Percentiles rank a stretch among this genome's conserved stretches.
phyloP scores from a whole-genome alignment of 2,113 vertebrate species.

The Pelmatolapia mariae region DNA sequence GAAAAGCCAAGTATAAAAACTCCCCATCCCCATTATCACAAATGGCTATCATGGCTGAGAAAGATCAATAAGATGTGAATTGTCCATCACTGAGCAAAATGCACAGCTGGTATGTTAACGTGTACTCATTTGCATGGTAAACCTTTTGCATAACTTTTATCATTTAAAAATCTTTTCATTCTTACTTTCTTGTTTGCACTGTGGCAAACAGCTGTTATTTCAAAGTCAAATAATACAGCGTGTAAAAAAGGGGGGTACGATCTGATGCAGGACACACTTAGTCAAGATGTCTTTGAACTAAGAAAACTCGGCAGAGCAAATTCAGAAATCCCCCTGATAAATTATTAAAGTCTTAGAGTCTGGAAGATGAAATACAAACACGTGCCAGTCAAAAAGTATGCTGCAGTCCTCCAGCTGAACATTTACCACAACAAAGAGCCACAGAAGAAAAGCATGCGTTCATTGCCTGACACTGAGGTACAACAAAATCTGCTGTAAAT shows the following conservation, averaged over 20 bases:
- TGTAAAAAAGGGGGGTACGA: not conserved
- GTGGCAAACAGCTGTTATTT: not conserved
- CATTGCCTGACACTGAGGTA: not conserved
- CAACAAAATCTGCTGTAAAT: slow-evolving; percentile 10
- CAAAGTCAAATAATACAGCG: not conserved
- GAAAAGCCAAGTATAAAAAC: not conserved
- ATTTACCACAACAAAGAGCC: not conserved
- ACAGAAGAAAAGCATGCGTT: not conserved
- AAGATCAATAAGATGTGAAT: not conserved
- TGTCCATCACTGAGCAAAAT: not conserved
- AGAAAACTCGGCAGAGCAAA: not conserved
- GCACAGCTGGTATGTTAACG: not conserved
- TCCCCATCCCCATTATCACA: not conserved
- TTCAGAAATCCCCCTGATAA: not conserved
- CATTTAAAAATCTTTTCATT: not conserved
- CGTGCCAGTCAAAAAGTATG: not conserved
- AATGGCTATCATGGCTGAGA: not conserved
- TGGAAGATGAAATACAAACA: not conserved
- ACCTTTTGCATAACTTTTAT: not conserved
- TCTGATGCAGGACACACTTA: not conserved
- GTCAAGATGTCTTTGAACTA: not conserved
- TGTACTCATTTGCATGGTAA: not conserved
- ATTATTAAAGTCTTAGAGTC: not conserved
- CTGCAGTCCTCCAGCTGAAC: not conserved
- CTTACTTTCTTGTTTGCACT: not conserved